Evolutionary conservation across 2,888 invertebrate genomes (phyloP).

Genomic region (Monochamus alternatus): DNA sequence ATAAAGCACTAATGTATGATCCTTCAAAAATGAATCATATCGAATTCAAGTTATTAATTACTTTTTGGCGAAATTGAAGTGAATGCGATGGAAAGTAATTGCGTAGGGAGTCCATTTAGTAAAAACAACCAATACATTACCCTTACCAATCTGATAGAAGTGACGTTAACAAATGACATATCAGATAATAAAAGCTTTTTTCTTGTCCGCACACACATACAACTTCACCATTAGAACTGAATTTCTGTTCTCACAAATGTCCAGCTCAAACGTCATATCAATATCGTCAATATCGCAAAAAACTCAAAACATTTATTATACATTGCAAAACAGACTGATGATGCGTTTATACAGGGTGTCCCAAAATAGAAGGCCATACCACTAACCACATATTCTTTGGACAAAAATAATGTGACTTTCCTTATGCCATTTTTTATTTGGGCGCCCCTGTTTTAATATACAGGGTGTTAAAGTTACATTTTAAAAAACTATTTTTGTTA

Average conservation of each 20-base stretch:
- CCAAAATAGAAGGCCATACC: too few relatives aligned
- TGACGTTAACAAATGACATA: conserved; percentile 25
- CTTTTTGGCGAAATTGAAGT: background rate
- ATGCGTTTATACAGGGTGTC: background rate
- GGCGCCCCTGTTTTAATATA: too few relatives aligned
- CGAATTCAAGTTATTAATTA: too few relatives aligned
- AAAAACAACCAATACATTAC: conserved; percentile 7
- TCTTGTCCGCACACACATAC: background rate
- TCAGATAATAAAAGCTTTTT: conserved; percentile 9
- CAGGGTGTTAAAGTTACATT: too few relatives aligned
- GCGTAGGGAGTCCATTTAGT: background rate
- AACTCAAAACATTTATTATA: conserved; percentile 21
- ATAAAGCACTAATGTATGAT: too few relatives aligned
- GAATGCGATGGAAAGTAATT: conserved; percentile 2
- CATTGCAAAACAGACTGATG: conserved; percentile 22
- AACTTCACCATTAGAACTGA: background rate
- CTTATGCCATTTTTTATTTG: too few relatives aligned
- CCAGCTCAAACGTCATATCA: background rate
- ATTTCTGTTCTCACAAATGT: background rate
- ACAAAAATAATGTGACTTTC: too few relatives aligned
- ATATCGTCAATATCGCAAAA: background rate
- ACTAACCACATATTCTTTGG: too few relatives aligned
- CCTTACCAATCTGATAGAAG: conserved; percentile 8
- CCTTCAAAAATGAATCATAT: too few relatives aligned
- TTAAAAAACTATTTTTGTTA: too few relatives aligned